Base-by-base conservation (phyloP, 2,797 vertebrate species). In the Hylomyscus alleni region DNA sequence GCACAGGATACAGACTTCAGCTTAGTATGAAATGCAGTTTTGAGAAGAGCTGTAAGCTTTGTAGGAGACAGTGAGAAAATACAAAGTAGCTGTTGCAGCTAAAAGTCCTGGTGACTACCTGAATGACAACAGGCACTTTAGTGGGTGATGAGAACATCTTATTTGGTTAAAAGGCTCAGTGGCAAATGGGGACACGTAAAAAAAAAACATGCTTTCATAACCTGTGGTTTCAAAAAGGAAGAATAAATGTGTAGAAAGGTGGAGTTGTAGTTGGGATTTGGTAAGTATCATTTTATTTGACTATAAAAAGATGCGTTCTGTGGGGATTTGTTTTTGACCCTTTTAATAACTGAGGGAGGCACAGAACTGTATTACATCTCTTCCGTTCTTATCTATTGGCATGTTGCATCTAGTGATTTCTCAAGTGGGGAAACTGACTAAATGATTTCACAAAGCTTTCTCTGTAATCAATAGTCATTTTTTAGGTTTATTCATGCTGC, bases 401-500 rank as follows among this genome's bases (percentile, higher is more conserved):
- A 97, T 97, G 73, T 98, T 98, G 98, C 98, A 94, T 97, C 98
- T 97, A 96, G 95, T 15, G 44, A 60, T 98, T 98, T 98, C 97
- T 98, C 97, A 98, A 97, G 89, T 97, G 97, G 97, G 97, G 96
- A 98, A 98, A 98, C 97, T 97, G 97, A 97, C 96, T 98, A 96
- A 93, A 97, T 96, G 83, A 97, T 98, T 98, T 98, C 96, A 96
- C 91, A 97, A 98, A 98, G 98, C 98, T 98, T 98, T 98, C 95
- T 97, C 72, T 95, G 82, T 97, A 98, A 98, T 98, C 98, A 98
- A 97, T 98, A 98, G 91, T 97, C 96, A 95, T 95, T 97, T 88
- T 98, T 98, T 95, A 97, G 97, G 96, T 98, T 98, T 98, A 98
- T 98, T 98, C 98, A 95, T 94, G 96, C 90, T 98, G 97, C 89